Conservation (phyloP, 2,888 invertebrate genomes). For the Xylota segnis region DNA sequence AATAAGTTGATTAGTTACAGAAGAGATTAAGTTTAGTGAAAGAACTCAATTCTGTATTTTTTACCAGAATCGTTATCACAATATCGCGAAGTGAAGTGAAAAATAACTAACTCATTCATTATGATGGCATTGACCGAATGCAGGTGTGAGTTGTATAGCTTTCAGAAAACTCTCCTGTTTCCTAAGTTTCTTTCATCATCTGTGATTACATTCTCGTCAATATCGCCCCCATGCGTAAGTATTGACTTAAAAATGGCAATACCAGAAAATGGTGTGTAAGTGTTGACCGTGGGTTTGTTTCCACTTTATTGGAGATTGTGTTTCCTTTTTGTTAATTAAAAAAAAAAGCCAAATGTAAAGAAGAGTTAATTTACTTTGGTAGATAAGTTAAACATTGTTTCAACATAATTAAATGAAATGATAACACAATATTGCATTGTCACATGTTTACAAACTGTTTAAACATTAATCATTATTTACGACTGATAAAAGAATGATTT, state of each 20-base stretch:
- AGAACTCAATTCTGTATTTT: too few species aligned
- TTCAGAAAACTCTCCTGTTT: neutral
- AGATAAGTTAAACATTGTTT: conserved; percentile 2
- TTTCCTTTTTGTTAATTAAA: neutral
- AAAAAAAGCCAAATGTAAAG: neutral
- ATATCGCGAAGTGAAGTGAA: too few species aligned
- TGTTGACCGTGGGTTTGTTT: neutral
- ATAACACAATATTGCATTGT: neutral
- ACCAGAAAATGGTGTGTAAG: neutral
- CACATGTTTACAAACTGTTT: neutral
- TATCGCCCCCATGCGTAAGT: neutral
- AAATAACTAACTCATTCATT: neutral
- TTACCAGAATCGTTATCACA: too few species aligned
- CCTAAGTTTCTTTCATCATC: neutral
- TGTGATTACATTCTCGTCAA: neutral
- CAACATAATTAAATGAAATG: conserved; percentile 4
- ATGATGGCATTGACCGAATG: neutral
- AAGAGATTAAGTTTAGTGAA: too few species aligned
- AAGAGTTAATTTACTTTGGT: neutral
- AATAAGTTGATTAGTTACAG: too few species aligned
- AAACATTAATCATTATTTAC: neutral
- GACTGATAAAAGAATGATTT: neutral
- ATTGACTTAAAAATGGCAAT: neutral
- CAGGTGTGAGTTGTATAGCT: neutral
- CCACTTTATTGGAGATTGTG: neutral